phyloP scores from a whole-genome alignment of 2,113 vertebrate genomes.

The Cyprinus carpio region DNA sequence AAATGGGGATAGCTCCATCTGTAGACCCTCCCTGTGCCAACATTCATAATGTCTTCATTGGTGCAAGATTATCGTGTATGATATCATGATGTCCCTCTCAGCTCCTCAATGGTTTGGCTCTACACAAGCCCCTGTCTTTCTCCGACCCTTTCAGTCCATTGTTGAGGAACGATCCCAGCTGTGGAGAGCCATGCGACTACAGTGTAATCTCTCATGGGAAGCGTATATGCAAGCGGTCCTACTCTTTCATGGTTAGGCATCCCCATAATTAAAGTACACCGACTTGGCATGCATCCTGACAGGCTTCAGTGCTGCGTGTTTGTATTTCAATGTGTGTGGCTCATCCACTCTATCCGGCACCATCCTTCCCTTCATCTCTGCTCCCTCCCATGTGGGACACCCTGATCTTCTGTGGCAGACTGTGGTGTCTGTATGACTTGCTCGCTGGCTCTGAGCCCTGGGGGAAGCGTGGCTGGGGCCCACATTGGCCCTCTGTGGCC shows the following conservation, averaged over 20 bases:
- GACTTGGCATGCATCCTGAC: constrained; percentile 69
- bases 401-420: constrained; percentile 15
- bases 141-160: constrained; percentile 48
- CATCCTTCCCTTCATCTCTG: background rate
- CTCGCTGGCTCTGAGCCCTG: background rate
- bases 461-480: constrained; percentile 26
- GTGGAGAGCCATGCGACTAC: constrained; percentile 52
- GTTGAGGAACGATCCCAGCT: constrained; percentile 53
- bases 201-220: constrained; percentile 43
- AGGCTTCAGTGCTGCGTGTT: constrained; percentile 43
- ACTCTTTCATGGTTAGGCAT: constrained; percentile 43
- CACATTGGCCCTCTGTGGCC: background rate
- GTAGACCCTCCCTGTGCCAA: constrained; percentile 46
- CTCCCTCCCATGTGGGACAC: constrained; percentile 25
- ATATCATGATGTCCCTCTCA: constrained; percentile 70
- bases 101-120: constrained; percentile 12
- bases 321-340: background rate
- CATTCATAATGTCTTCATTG: constrained; percentile 67
- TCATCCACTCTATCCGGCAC: background rate
- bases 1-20: constrained; percentile 65
- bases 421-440: constrained; percentile 25
- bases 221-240: constrained; percentile 20
- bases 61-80: constrained; percentile 70
- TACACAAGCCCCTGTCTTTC: constrained; percentile 33
- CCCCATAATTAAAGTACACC: constrained; percentile 70